A percentile compares a stretch with the other conserved stretches of the same genome.
Conservation (phyloP, 2,113 vertebrate species). For the Cochlearius cochlearius region DNA sequence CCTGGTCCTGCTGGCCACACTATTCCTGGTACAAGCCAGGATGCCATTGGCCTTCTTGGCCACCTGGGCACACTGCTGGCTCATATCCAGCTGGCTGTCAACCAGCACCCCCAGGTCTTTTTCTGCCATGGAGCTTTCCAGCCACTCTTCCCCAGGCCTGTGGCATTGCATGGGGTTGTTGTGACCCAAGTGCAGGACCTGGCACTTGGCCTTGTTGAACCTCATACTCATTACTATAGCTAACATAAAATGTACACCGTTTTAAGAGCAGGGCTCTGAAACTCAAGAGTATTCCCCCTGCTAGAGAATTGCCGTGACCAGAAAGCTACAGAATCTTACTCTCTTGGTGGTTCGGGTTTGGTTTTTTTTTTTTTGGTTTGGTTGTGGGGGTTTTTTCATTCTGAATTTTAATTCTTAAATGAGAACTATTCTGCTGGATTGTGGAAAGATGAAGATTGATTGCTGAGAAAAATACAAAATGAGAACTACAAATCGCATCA, state of each 20-base stretch:
- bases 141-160: too few relatives aligned
- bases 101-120: too few relatives aligned
- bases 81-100: too few relatives aligned
- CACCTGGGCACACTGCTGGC: too few relatives aligned
- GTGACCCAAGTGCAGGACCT: too few relatives aligned
- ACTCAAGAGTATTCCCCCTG: background rate
- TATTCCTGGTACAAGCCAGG: too few relatives aligned
- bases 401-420: background rate
- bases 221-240: background rate
- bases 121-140: too few relatives aligned
- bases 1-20: too few relatives aligned
- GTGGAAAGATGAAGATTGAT: background rate
- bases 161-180: too few relatives aligned
- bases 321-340: background rate
- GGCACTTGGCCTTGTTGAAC: too few relatives aligned
- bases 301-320: background rate
- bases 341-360: background rate
- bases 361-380: too few relatives aligned
- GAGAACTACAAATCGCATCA: background rate
- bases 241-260: background rate
- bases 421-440: background rate
- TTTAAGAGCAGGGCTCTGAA: background rate
- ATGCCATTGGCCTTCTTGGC: too few relatives aligned
- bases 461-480: background rate
- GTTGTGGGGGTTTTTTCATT: background rate